Evolutionary conservation across 2,113 vertebrate genomes (phyloP), one percentile per base, ranked within the genome.

Genomic region (Tragulus kanchil): DNA sequence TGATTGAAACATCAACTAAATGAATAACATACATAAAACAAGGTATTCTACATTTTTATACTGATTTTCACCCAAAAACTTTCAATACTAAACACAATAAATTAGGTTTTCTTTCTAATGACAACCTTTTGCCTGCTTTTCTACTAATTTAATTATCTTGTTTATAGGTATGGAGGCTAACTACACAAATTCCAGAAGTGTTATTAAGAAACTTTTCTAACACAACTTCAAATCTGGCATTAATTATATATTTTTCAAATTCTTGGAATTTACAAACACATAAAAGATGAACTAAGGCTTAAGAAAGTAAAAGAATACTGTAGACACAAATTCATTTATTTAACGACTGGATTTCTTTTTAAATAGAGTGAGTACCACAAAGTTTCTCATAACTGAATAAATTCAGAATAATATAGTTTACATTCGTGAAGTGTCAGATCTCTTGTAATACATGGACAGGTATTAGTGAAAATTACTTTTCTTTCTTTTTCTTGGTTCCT

Each of bases 201-300:
- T 89, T 92, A 75, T 56, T 45, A 95, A 85, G 61, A 95, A 96
- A 91, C 10, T 93, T 4, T 52, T 82, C 64, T 75, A 92, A 86
- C 77, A 59, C 56, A 94, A 94, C 45, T 45, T 25, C 28, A 88
- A 91, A 93, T 28, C 48, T 62, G 93, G 58, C n/a, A 93, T 69
- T 91, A 94, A 96, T 90, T 85, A 97, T 42, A 94, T 1, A 81
- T 12, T 86, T 93, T 93, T 93, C 26, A 95, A 93, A 90, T 23
- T 81, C n/a, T 50, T 28, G 17, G 28, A 92, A 86, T 93, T 89
- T 85, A 89, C 0, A 97, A 89, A 91, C 50, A 92, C 10, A 67
- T 54, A 21, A 54, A 89, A 21, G 52, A 73, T 75, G 90, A 94
- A 93, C 92, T 87, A 69, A 77, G 4, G 12, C 62, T 62, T 90